Base-by-base conservation (phyloP, 2,888 invertebrate genomes). In the Lasioglossum morio region DNA sequence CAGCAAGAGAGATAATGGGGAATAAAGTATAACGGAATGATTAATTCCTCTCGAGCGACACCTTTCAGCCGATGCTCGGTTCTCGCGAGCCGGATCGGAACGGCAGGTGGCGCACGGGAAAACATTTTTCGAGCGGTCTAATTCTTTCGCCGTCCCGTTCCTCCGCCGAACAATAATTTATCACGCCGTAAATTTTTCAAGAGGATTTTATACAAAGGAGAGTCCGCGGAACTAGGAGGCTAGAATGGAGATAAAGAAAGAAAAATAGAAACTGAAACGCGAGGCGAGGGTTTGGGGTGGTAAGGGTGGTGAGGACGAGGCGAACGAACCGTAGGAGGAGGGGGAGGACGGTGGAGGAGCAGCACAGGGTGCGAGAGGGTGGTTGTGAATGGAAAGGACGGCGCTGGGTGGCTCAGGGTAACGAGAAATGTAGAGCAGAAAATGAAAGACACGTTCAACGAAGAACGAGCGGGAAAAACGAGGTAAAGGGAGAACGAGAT, bases 111-210 rank as follows among this genome's bases (percentile, higher is more conserved):
- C 16, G 27, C 43, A 34, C 43, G 14, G 23, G 66, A 53, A 81
- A 84, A 86, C 86, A 81, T 81, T 84, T 82, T 84, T 23, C 72
- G 79, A 77, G 72, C 79, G 85, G 83, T 83, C 79, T 81, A 88
- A 89, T 89, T 89, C 83, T 76, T 78, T 79, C 80, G 53, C 53
- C 81, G 74, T 81, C 60, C 72, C 76, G 72, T 53, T 40, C 72
- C 27, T 72, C 46, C 23, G 19, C 77, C 79, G 88, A 89, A 89
- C 84, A 90, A 90, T 88, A 87, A 88, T 89, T 90, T 90, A 88
- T 90, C 87, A 83, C 84, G 81, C 66, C 86, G 88, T 89, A 86
- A 89, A 89, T 88, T 86, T 84, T 88, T 86, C 88, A 89, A 79
- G 89, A 81, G 82, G 86, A 88, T 85, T 81, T 82, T 72, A 72